Conservation (phyloP, 2,797 vertebrate genomes). For the Lagocephalus sceleratus region DNA sequence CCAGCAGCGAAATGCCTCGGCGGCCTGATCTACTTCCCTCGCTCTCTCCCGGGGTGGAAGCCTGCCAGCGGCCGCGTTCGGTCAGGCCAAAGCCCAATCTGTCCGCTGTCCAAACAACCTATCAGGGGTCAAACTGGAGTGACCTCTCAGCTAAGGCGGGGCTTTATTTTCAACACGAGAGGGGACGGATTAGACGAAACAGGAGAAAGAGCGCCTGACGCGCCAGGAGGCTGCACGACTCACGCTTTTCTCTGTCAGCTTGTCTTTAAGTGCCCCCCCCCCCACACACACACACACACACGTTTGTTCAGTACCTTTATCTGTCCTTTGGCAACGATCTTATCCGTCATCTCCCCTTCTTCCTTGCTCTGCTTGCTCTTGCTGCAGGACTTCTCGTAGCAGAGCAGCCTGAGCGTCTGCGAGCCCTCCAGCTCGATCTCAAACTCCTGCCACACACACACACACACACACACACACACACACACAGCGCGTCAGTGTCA, state of each 20-base stretch:
- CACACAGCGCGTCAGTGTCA: neutral
- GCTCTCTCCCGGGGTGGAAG: constrained; percentile 18
- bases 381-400: constrained; percentile 89
- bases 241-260: neutral
- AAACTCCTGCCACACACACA: constrained; percentile 81
- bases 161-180: constrained; percentile 19
- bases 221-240: neutral
- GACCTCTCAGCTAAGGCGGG: constrained; percentile 15
- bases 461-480: neutral
- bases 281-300: too few relatives aligned
- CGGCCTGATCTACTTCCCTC: constrained; percentile 22
- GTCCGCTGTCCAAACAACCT: constrained; percentile 48
- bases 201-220: too few relatives aligned
- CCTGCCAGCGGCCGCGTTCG: constrained; percentile 46
- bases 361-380: constrained; percentile 84
- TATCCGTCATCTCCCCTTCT: constrained; percentile 83
- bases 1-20: constrained; percentile 41
- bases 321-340: constrained; percentile 89
- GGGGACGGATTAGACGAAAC: constrained; percentile 28
- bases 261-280: neutral
- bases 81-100: constrained; percentile 53
- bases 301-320: constrained; percentile 77
- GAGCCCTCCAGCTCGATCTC: constrained; percentile 96
- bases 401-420: constrained; percentile 87
- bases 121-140: constrained; percentile 38